These are phyloP conservation scores for Melinopterus prodromus DNA, from an alignment of 2,888 invertebrate genomes.

Conservation along the genomic window DNA sequence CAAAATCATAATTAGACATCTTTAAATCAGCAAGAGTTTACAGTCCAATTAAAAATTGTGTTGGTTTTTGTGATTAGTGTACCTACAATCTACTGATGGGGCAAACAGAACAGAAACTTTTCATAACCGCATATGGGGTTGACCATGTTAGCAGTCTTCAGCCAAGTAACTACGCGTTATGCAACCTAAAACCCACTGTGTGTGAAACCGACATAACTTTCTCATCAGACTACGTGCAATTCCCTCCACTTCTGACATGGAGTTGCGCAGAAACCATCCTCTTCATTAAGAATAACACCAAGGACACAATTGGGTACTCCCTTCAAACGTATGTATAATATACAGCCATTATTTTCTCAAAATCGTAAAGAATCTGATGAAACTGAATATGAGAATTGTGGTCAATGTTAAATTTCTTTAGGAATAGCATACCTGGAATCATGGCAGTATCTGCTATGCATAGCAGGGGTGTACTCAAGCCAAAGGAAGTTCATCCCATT, in stretches of 20 bases:
- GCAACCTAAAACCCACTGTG: neutral
- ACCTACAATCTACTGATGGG: neutral
- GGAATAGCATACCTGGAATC: conserved; percentile 49
- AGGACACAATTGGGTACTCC: conserved; percentile 22
- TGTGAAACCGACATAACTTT: neutral
- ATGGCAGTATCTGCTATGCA: conserved; percentile 49
- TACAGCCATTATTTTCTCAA: neutral
- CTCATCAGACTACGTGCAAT: neutral
- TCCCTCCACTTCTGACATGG: conserved; percentile 4
- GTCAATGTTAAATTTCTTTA: conserved; percentile 39
- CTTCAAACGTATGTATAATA: conserved; percentile 6
- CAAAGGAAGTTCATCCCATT: conserved; percentile 54
- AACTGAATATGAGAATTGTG: neutral
- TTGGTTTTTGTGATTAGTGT: neutral
- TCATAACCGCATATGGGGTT: neutral
- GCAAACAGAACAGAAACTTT: neutral
- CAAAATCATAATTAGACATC: too few relatives aligned
- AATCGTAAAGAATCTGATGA: too few relatives aligned
- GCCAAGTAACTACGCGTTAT: neutral
- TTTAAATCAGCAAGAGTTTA: too few relatives aligned
- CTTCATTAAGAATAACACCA: conserved; percentile 15
- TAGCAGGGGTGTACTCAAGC: conserved; percentile 54
- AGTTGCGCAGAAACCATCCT: conserved; percentile 4
- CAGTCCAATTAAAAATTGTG: too few relatives aligned
- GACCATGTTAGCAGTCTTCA: neutral